Evolutionary conservation across 2,113 vertebrate species (phyloP).

Genomic region (Leptosomus discolor): DNA sequence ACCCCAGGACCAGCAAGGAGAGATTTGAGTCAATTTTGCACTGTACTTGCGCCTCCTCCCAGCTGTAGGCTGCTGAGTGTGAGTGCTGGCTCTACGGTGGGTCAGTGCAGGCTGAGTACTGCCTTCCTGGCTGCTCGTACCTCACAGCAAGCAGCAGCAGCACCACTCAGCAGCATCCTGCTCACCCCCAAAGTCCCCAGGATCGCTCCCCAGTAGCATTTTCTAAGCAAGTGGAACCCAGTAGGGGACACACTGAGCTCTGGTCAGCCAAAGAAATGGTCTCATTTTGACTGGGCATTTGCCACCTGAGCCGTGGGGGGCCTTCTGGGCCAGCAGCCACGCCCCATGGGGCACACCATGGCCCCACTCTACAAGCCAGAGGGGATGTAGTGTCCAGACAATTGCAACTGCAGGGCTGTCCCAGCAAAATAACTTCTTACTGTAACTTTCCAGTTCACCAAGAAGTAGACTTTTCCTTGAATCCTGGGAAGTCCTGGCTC

Average conservation of each 20-base stretch:
- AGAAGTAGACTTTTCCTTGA: not conserved
- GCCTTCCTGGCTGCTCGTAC: not conserved
- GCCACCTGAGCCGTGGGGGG: fast-evolving
- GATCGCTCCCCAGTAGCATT: not conserved
- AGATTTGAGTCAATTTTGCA: not conserved
- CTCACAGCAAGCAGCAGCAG: not conserved
- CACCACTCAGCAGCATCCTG: not conserved
- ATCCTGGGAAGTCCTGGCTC: not conserved
- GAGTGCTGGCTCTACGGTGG: fast-evolving
- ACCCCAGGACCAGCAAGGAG: not conserved
- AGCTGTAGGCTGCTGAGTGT: fast-evolving
- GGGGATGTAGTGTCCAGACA: fast-evolving
- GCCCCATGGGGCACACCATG: no score
- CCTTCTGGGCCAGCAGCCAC: not conserved
- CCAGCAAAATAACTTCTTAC: not conserved
- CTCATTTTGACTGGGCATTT: not conserved
- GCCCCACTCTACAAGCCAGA: not conserved
- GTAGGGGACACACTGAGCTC: not conserved
- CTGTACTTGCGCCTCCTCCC: fast-evolving
- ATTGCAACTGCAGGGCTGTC: not conserved
- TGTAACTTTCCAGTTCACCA: not conserved
- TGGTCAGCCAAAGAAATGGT: not conserved
- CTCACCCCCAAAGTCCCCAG: not conserved
- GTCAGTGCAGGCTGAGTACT: not conserved
- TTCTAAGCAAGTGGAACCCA: not conserved